A percentile compares a stretch with the other conserved stretches of the same genome.
These are phyloP conservation scores for Hetaerina americana DNA, from an alignment of 1,140 invertebrate genomes.

Conservation along the genomic window DNA sequence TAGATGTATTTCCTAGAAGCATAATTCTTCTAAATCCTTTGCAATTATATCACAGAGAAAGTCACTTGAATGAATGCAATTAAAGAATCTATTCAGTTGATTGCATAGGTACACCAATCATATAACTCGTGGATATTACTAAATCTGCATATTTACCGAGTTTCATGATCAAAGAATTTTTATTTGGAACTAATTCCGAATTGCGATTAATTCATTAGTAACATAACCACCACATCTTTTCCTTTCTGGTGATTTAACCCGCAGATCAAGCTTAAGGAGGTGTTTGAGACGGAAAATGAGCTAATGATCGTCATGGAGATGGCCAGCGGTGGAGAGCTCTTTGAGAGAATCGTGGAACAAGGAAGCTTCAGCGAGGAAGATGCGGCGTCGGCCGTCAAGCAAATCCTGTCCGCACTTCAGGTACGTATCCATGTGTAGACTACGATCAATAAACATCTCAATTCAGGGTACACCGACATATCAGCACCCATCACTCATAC, in stretches of 20 bases:
- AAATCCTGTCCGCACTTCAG: slow-evolving; percentile 31
- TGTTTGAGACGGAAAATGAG: slow-evolving; percentile 19
- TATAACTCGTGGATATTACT: not conserved
- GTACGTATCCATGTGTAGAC: too few species aligned
- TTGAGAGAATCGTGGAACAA: slow-evolving; percentile 35
- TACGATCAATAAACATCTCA: too few species aligned
- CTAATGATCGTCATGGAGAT: slow-evolving; percentile 21
- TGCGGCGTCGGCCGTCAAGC: slow-evolving; percentile 29
- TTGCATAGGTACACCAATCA: not conserved
- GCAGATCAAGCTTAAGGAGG: slow-evolving; percentile 22
- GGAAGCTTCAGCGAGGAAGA: slow-evolving; percentile 36
- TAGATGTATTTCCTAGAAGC: not conserved
- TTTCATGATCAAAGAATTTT: not conserved
- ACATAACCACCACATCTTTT: too few species aligned
- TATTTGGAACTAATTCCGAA: not conserved
- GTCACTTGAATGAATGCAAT: not conserved
- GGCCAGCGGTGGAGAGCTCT: slow-evolving; percentile 31
- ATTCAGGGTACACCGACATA: too few species aligned
- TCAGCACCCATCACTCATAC: too few species aligned
- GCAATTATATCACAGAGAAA: not conserved
- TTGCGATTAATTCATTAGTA: too few species aligned
- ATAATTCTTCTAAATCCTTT: not conserved
- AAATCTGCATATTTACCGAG: not conserved
- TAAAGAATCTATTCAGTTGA: not conserved
- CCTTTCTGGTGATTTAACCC: slow-evolving; percentile 1